These are phyloP conservation scores for Phyllotis vaccarum DNA, from an alignment of 2,797 vertebrate species.

Conservation along the genomic window DNA sequence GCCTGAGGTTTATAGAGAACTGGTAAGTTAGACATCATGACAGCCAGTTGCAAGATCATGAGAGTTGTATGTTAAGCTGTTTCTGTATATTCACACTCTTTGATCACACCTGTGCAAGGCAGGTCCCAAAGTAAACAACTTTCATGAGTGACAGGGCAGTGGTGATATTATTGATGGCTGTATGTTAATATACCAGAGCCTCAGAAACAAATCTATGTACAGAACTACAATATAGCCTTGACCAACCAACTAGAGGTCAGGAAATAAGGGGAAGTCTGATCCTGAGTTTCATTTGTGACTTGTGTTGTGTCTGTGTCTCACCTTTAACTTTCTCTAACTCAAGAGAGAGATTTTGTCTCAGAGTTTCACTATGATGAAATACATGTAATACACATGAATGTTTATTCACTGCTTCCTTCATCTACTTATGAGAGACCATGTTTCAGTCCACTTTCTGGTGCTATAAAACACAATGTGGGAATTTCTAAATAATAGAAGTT, in stretches of 20 bases:
- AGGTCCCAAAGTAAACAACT: background rate
- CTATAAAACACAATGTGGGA: background rate
- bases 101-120: rapidly evolving
- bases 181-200: background rate
- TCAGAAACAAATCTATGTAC: background rate
- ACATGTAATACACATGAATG: background rate
- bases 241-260: background rate
- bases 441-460: background rate
- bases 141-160: background rate
- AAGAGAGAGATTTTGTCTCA: background rate
- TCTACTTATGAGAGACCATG: background rate
- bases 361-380: background rate
- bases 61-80: background rate
- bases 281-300: background rate
- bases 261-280: background rate
- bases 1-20: background rate
- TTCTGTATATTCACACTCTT: background rate
- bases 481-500: background rate
- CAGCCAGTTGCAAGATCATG: background rate
- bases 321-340: background rate
- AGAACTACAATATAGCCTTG: background rate
- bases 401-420: background rate
- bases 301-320: background rate
- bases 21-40: background rate
- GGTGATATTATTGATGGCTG: background rate